Percentiles rank a stretch among this genome's conserved stretches.
Conservation (phyloP, 2,888 invertebrate species). For the Frankliniella fusca region DNA sequence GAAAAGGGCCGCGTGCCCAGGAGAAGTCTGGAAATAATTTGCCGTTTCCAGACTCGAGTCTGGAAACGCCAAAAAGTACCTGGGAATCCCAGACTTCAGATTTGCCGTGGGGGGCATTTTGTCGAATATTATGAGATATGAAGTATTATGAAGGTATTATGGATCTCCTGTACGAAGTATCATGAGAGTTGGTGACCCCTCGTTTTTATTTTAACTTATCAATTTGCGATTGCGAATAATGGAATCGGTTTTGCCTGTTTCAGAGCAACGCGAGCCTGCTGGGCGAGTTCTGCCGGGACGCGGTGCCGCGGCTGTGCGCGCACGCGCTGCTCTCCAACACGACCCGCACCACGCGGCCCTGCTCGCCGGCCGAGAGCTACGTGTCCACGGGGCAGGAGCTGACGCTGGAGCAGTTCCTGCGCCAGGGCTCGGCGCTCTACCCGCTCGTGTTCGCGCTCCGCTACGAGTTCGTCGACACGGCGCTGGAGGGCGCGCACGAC, state of each 20-base stretch:
- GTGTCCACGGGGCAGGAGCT: conserved; percentile 70
- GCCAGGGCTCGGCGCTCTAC: conserved; percentile 73
- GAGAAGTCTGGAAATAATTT: too few relatives aligned
- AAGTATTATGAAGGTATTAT: too few relatives aligned
- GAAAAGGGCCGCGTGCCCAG: too few relatives aligned
- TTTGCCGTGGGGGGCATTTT: too few relatives aligned
- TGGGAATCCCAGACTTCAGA: too few relatives aligned
- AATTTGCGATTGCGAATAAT: too few relatives aligned
- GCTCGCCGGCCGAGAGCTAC: conserved; percentile 67
- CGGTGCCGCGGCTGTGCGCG: conserved; percentile 66
- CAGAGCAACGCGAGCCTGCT: conserved; percentile 55
- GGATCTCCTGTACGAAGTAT: too few relatives aligned
- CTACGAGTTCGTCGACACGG: conserved; percentile 77
- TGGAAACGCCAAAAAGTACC: too few relatives aligned
- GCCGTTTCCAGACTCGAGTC: too few relatives aligned
- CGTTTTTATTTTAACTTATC: too few relatives aligned
- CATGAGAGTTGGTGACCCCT: too few relatives aligned
- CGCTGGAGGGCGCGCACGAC: conserved; percentile 60
- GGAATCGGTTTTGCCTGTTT: conserved; percentile 31
- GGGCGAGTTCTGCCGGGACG: conserved; percentile 65
- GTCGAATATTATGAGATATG: too few relatives aligned
- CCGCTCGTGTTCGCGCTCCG: conserved; percentile 72
- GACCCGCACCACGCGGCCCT: conserved; percentile 66
- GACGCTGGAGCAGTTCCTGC: conserved; percentile 69
- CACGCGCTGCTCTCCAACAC: conserved; percentile 69